Evolutionary conservation across 2,888 invertebrate genomes (phyloP).

Genomic region (Drosophila kokeensis): DNA sequence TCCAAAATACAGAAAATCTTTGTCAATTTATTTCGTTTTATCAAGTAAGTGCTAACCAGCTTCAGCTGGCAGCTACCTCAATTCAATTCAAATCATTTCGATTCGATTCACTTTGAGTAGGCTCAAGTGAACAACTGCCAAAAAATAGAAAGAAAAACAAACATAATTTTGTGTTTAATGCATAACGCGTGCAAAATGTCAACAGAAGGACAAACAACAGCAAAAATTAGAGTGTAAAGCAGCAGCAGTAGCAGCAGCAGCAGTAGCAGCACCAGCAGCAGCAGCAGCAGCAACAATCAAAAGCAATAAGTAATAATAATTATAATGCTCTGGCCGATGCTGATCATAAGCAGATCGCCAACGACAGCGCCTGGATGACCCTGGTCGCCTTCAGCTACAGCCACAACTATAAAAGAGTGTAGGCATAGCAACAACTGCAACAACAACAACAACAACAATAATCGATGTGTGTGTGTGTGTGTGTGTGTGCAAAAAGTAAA

Average conservation of each 20-base stretch:
- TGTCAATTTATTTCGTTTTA: conserved; percentile 13
- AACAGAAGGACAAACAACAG: conserved; percentile 77
- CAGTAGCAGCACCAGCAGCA: conserved; percentile 30
- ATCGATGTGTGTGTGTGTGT: neutral
- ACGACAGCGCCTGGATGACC: conserved; percentile 55
- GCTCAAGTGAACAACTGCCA: conserved; percentile 33
- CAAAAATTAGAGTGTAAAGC: conserved; percentile 48
- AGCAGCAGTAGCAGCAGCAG: conserved; percentile 15
- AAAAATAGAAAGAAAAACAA: conserved; percentile 14
- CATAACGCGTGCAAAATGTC: conserved; percentile 77
- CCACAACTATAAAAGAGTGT: conserved; percentile 25
- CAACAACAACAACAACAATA: conserved; percentile 12
- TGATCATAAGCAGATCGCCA: conserved; percentile 77
- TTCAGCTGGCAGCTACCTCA: conserved; percentile 30
- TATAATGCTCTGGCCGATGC: conserved; percentile 65
- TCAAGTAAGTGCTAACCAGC: conserved; percentile 16
- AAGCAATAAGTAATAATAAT: conserved; percentile 53
- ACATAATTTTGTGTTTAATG: conserved; percentile 26
- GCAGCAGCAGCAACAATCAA: conserved; percentile 32
- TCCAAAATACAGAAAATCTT: conserved; percentile 10
- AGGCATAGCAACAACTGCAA: conserved; percentile 17
- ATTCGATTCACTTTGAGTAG: conserved; percentile 37
- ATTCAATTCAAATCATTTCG: conserved; percentile 6
- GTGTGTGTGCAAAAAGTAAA: conserved; percentile 61
- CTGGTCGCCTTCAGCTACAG: conserved; percentile 45